phyloP scores from a whole-genome alignment of 2,113 vertebrate genomes.

The Neopipo cinnamomea region DNA sequence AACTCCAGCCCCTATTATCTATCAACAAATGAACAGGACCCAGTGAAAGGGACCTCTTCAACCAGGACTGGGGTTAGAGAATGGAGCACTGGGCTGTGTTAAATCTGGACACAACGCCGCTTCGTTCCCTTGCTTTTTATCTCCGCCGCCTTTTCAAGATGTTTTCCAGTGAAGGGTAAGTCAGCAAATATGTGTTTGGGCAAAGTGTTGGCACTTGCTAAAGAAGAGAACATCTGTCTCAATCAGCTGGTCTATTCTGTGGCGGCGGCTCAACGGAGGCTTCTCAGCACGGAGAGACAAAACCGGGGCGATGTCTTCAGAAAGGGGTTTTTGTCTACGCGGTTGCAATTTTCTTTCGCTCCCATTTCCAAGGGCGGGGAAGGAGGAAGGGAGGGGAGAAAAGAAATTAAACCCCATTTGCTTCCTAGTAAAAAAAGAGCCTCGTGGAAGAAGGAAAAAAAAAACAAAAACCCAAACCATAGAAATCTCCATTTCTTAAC shows the following conservation, averaged over 20 bases:
- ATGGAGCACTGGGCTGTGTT: conserved; percentile 70
- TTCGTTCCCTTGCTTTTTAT: conserved; percentile 46
- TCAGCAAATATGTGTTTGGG: conserved; percentile 77
- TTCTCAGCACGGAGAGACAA: neutral
- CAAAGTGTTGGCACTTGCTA: conserved; percentile 49
- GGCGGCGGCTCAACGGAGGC: neutral
- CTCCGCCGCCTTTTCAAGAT: conserved; percentile 58
- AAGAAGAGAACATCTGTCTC: conserved; percentile 72
- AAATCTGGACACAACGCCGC: conserved; percentile 73
- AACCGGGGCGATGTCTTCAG: neutral
- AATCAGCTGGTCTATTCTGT: conserved; percentile 54
- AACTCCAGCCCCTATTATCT: conserved; percentile 74
- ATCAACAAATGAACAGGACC: conserved; percentile 78
- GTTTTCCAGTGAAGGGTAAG: conserved; percentile 67
- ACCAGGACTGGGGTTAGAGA: conserved; percentile 64
- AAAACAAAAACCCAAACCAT: too few relatives aligned
- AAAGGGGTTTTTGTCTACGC: neutral
- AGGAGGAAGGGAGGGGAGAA: conserved; percentile 52
- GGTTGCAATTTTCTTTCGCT: conserved; percentile 15
- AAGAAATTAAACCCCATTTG: conserved; percentile 54
- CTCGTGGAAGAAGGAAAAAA: neutral
- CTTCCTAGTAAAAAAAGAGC: neutral
- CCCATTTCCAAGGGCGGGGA: neutral
- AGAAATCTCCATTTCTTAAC: conserved; percentile 3
- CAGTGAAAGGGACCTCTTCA: conserved; percentile 73